Base-by-base conservation (phyloP, 2,888 invertebrate genomes). In the Meteorus cinctellus region DNA sequence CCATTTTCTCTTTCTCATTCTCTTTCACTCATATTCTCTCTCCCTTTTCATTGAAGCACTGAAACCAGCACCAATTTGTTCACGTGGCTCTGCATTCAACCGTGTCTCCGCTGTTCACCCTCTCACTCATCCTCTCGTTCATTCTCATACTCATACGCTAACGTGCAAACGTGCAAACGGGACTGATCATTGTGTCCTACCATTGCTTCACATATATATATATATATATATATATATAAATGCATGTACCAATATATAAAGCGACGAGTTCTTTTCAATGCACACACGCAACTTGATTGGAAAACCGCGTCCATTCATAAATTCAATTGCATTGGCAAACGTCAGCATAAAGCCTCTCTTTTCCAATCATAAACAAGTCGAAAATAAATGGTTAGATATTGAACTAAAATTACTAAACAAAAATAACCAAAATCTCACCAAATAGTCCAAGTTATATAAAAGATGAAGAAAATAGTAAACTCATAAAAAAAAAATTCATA, bases 31-130 rank as follows among this genome's bases (percentile, higher is more conserved):
- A 45, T 70, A 48, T 55, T 55, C 59, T 62, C 41, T 41, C 69
- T 62, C 31, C 29, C 65, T n/a, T n/a, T n/a, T 62, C 72, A 29
- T 45, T 29, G 27, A 29, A 27, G 34, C 41, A 55, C 19, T 19
- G 70, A 59, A 59, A 67, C 72, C 77, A 69, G 34, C 75, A 72
- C 67, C 75, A 78, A 78, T 78, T 78, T 76, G 71, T 78, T 72
- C 59, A 63, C 62, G 62, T 70, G 69, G 29, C 62, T 29, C 31
- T 41, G 67, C 73, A 36, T 74, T 74, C 73, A 74, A 31, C 34
- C 36, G 29, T 62, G 29, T 48, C 29, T 27, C 36, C n/a, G 16
- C 36, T 36, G 1, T 3, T 34, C 29, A 24, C 14, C 62, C 24
- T 29, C 45, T 51, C n/a, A 12, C 36, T 34, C 65, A n/a, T 24